Conservation (phyloP, 2,113 vertebrate genomes). For the Nothobranchius furzeri region DNA sequence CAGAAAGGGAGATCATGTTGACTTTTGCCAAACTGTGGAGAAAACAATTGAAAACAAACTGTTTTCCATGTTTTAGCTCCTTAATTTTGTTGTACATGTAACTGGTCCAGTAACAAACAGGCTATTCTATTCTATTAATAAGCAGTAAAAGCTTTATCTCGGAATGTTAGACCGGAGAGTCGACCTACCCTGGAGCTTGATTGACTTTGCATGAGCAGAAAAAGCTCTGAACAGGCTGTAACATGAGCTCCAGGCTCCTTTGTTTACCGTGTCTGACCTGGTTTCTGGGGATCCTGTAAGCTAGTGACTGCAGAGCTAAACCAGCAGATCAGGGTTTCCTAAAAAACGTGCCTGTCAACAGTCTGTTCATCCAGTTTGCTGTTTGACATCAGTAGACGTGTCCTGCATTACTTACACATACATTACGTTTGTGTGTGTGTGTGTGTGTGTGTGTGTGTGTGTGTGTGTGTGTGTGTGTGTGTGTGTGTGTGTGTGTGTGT, state of each 20-base stretch:
- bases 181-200: constrained; percentile 43
- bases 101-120: too few species aligned
- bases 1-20: background rate
- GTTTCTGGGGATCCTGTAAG: constrained; percentile 58
- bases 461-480: too few species aligned
- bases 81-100: background rate
- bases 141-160: background rate
- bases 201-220: constrained; percentile 52
- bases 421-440: background rate
- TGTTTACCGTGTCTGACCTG: constrained; percentile 64
- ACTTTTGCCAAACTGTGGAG: background rate
- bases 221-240: constrained; percentile 65
- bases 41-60: background rate
- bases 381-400: constrained; percentile 38
- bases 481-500: background rate
- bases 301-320: constrained; percentile 31
- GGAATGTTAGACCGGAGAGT: constrained; percentile 11
- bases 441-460: too few species aligned
- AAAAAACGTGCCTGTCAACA: constrained; percentile 31
- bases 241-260: constrained; percentile 68
- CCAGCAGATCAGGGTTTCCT: constrained; percentile 34
- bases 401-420: constrained; percentile 3
- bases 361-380: constrained; percentile 21
- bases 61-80: background rate
- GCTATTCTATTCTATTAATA: background rate